A percentile compares a stretch with the other conserved stretches of the same genome.
phyloP scores from a whole-genome alignment of 2,888 invertebrate species.

The Gastracanthus pulcherrimus region DNA sequence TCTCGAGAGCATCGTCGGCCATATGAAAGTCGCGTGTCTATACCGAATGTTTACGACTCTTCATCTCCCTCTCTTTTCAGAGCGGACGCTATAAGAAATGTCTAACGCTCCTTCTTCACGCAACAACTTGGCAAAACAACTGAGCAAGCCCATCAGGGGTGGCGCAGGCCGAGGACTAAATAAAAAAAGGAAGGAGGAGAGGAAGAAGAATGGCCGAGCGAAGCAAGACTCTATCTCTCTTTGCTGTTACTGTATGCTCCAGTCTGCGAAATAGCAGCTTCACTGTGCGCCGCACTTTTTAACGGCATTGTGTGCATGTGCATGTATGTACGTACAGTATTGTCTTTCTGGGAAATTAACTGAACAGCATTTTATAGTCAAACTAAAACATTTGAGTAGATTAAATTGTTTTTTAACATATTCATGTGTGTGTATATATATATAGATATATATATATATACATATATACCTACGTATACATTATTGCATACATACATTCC shows the following conservation, averaged over 20 bases:
- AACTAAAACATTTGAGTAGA: too few species aligned
- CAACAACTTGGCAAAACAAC: slow-evolving; percentile 55
- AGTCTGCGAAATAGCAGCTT: slow-evolving; percentile 53
- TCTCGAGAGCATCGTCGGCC: background rate
- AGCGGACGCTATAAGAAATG: too few species aligned
- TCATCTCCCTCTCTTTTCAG: too few species aligned
- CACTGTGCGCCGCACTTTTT: slow-evolving; percentile 38
- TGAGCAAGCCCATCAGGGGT: slow-evolving; percentile 41
- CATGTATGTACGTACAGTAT: background rate
- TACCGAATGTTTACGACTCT: slow-evolving; percentile 49
- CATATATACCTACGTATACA: too few species aligned
- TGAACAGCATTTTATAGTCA: slow-evolving; percentile 47
- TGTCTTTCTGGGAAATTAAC: slow-evolving; percentile 49
- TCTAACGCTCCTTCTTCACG: slow-evolving; percentile 44
- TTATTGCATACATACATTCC: too few species aligned
- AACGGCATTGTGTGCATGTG: background rate
- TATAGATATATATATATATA: too few species aligned
- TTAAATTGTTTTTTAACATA: too few species aligned
- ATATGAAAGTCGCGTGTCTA: slow-evolving; percentile 46
- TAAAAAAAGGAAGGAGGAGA: slow-evolving; percentile 35
- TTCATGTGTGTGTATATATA: too few species aligned
- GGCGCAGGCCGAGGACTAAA: background rate
- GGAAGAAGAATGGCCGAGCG: slow-evolving; percentile 34
- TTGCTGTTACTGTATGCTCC: too few species aligned
- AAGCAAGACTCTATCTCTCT: too few species aligned